Percentiles rank a stretch among this genome's conserved stretches.
Conservation (phyloP, 2,797 vertebrate genomes). For the Eleutherodactylus coqui region DNA sequence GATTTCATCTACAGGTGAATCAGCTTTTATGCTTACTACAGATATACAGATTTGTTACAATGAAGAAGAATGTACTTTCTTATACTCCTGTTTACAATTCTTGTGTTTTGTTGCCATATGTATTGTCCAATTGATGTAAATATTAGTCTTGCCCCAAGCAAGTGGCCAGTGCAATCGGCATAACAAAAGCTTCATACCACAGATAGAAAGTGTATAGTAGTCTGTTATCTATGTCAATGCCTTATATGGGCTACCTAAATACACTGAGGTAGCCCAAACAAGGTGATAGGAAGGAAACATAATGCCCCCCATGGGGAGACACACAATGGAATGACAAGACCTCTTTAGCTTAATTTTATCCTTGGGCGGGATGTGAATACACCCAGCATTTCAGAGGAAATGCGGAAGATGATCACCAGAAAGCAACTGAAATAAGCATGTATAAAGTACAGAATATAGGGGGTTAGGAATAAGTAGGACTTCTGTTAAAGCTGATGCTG, state of each 20-base stretch:
- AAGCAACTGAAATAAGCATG: background rate
- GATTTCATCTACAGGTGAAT: no score
- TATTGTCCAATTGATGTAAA: conserved; percentile 10
- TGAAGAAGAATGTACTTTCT: background rate
- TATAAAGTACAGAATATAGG: background rate
- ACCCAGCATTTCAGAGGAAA: background rate
- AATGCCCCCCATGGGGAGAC: conserved; percentile 23
- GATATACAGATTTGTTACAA: no score
- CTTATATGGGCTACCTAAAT: background rate
- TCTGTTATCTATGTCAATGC: conserved; percentile 41
- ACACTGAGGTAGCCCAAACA: background rate
- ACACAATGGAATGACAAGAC: background rate
- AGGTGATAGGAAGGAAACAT: background rate
- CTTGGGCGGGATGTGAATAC: background rate
- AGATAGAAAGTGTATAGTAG: conserved; percentile 12
- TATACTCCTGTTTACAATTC: background rate
- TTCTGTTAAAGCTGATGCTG: no score
- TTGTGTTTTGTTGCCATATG: background rate
- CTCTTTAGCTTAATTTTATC: conserved; percentile 3
- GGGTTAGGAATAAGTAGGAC: background rate
- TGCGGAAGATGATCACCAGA: background rate
- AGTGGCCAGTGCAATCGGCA: conserved; percentile 23
- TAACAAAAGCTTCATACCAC: background rate
- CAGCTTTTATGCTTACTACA: no score
- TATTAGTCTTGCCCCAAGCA: background rate